Evolutionary conservation across 1,140 invertebrate genomes (phyloP).

Genomic region (Mactra quadrangularis): DNA sequence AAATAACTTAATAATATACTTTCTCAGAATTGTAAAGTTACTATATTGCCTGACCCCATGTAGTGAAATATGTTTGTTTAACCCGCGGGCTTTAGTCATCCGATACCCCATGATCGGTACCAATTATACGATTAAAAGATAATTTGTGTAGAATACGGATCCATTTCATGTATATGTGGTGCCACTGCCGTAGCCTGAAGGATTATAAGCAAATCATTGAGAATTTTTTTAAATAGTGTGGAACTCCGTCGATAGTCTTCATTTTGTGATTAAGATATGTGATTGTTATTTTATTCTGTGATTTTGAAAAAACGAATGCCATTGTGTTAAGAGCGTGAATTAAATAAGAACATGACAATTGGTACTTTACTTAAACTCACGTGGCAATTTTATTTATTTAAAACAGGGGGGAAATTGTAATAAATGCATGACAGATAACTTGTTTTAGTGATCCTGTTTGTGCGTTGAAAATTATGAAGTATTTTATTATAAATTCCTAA

Average conservation of each 20-base stretch:
- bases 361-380: too few species aligned
- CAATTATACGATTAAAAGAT: constrained; percentile 61
- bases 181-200: too few species aligned
- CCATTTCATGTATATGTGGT: background rate
- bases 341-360: too few species aligned
- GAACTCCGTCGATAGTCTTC: background rate
- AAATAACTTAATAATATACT: background rate
- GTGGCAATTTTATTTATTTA: too few species aligned
- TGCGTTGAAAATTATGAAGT: too few species aligned
- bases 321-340: background rate
- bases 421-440: too few species aligned
- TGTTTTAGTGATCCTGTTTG: too few species aligned
- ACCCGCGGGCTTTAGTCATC: constrained; percentile 27
- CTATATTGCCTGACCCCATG: constrained; percentile 17
- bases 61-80: constrained; percentile 42
- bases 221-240: background rate
- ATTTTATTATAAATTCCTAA: too few species aligned
- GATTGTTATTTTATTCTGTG: background rate
- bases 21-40: background rate
- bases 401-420: too few species aligned
- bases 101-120: constrained; percentile 42
- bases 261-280: background rate
- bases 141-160: constrained; percentile 3
- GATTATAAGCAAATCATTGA: background rate
- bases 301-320: background rate